Conservation (phyloP, 2,797 vertebrate genomes). For the Chrysocyon brachyurus region DNA sequence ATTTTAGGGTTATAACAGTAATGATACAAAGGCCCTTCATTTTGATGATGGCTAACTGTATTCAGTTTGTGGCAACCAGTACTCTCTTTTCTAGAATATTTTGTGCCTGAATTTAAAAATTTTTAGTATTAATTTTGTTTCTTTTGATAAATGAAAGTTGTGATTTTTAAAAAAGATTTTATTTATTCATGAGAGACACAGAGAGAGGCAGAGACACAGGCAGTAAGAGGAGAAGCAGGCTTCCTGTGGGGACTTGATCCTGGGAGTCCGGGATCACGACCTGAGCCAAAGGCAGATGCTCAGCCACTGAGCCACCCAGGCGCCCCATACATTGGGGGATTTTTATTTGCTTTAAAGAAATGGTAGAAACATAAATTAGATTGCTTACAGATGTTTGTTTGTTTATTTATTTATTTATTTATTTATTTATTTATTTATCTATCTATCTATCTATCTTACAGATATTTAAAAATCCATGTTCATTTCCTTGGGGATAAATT, state of each 20-base stretch:
- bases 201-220: no score
- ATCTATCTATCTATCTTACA: not conserved
- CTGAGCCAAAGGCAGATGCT: no score
- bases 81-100: not conserved
- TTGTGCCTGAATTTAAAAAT: not conserved
- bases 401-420: no score
- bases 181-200: no score
- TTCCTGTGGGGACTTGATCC: no score
- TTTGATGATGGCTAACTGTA: not conserved
- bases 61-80: not conserved
- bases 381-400: not conserved
- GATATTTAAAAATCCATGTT: not conserved
- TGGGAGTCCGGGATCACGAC: no score
- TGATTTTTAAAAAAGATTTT: not conserved
- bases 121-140: not conserved
- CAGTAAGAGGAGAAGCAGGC: no score
- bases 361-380: not conserved
- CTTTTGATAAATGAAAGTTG: not conserved
- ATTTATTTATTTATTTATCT: no score
- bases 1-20: not conserved
- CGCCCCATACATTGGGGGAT: not conserved
- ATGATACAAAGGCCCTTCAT: not conserved
- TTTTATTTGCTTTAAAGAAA: not conserved
- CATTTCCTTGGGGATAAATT: not conserved
- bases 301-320: no score